Evolutionary conservation across 2,797 vertebrate species (phyloP).

Genomic region (Poecilia picta): DNA sequence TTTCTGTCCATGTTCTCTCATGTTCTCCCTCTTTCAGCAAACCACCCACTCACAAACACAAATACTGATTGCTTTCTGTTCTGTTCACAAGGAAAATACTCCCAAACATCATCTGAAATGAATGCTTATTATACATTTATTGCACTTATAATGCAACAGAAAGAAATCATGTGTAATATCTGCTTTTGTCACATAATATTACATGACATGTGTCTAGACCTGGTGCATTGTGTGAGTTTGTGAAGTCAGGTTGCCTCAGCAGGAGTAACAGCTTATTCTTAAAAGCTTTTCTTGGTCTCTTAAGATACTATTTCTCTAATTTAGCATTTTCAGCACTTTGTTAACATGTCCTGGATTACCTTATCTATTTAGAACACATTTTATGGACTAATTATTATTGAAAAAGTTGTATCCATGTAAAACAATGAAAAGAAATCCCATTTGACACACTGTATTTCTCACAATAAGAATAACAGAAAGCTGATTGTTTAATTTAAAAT

Average conservation of each 20-base stretch:
- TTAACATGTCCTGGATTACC: not conserved
- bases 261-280: not conserved
- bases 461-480: not conserved
- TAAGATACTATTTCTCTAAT: not conserved
- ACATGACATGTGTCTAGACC: not conserved
- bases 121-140: slow-evolving; percentile 23
- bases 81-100: slow-evolving; percentile 41
- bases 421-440: not conserved
- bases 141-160: not conserved
- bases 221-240: not conserved
- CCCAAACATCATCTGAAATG: not conserved
- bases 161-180: not conserved
- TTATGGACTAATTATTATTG: not conserved
- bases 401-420: not conserved
- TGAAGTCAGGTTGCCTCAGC: not conserved
- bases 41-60: slow-evolving; percentile 31
- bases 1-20: slow-evolving; percentile 56
- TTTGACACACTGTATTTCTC: not conserved
- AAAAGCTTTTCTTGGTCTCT: not conserved
- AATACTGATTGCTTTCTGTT: slow-evolving; percentile 36
- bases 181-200: not conserved
- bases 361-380: not conserved
- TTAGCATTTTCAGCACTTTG: not conserved
- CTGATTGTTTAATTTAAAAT: not conserved
- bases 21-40: slow-evolving; percentile 35